Base-by-base conservation (phyloP, 1,140 invertebrate species). In the Penaeus chinensis region DNA sequence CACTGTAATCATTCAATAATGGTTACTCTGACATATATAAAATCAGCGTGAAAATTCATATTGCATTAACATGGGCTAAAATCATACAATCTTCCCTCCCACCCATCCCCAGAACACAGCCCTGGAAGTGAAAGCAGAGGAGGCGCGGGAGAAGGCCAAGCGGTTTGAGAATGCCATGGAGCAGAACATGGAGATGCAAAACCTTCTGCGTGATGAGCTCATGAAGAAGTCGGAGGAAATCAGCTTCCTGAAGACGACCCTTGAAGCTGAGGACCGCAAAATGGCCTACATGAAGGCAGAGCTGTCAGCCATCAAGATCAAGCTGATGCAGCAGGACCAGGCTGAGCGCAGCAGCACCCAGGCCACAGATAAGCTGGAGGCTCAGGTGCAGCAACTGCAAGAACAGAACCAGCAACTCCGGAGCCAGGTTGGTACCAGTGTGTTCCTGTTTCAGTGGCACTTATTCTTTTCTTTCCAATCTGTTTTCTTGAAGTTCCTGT, bases 201-300 rank as follows among this genome's bases (percentile, higher is more conserved):
- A 90, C 10, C 79, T 82, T 27, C 63, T 90, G 8, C 60, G 81
- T 42, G 80, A 85, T 20, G 88, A 89, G 69, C 32, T 89, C 18
- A 37, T 82, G 27, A 89, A 85, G 80, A 89, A 89, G n/a, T n/a
- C 32, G n/a, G 84, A 86, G 62, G 78, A 86, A 27, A 82, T 82
- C 24, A 76, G 62, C 84, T 86, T 79, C 79, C 74, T 78, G 42
- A 86, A 32, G 16, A 82, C 84, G 18, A 89, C 88, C 27, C 82
- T 89, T 0, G 80, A 89, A n/a, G 80, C 32, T 5, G 79, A 83
- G 24, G 88, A 89, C 1, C 80, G 84, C 19, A 69, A 89, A 32
- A 77, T 86, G 47, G 37, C 65, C 8, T 89, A 89, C 84, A 16
- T 89, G 79, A 85, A 89, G 18, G 88, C 88, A 16, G 88, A 89